phyloP scores from a whole-genome alignment of 2,888 invertebrate genomes.

The Sabellastarte sp. region DNA sequence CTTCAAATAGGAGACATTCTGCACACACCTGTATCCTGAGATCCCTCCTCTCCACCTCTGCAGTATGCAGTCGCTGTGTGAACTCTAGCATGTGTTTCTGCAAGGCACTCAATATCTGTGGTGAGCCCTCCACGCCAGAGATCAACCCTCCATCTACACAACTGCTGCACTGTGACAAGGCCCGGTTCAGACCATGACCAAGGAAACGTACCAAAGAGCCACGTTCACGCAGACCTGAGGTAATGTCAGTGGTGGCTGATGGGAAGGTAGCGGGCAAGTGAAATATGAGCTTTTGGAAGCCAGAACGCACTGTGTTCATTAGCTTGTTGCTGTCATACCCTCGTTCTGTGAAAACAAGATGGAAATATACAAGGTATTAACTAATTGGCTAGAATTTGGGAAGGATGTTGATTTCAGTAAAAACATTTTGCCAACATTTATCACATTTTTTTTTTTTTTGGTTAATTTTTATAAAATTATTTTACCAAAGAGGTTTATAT shows the following conservation, averaged over 20 bases:
- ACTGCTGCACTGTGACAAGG: not conserved
- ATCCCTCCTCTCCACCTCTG: slow-evolving; percentile 47
- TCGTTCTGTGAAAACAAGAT: slow-evolving; percentile 14
- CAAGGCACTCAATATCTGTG: slow-evolving; percentile 22
- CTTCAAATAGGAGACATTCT: no score
- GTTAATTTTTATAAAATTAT: no score
- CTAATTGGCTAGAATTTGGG: no score
- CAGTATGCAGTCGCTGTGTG: slow-evolving; percentile 46
- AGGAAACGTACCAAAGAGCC: slow-evolving; percentile 38
- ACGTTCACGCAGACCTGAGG: slow-evolving; percentile 35
- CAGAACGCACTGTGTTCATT: slow-evolving; percentile 41
- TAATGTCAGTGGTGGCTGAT: not conserved
- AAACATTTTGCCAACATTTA: no score
- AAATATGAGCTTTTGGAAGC: slow-evolving; percentile 42
- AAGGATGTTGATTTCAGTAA: no score
- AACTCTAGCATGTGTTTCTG: slow-evolving; percentile 52
- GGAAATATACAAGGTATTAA: no score
- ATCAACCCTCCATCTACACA: no score
- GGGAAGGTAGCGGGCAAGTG: slow-evolving; percentile 14
- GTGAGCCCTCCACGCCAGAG: not conserved
- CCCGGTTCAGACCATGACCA: slow-evolving; percentile 35
- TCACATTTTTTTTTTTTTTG: no score
- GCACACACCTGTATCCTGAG: slow-evolving; percentile 38
- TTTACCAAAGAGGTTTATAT: no score
- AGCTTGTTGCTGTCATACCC: slow-evolving; percentile 22